Percentiles rank a stretch among this genome's conserved stretches.
These are phyloP conservation scores for Coturnix japonica DNA, from an alignment of 2,113 vertebrate species.

Conservation along the genomic window DNA sequence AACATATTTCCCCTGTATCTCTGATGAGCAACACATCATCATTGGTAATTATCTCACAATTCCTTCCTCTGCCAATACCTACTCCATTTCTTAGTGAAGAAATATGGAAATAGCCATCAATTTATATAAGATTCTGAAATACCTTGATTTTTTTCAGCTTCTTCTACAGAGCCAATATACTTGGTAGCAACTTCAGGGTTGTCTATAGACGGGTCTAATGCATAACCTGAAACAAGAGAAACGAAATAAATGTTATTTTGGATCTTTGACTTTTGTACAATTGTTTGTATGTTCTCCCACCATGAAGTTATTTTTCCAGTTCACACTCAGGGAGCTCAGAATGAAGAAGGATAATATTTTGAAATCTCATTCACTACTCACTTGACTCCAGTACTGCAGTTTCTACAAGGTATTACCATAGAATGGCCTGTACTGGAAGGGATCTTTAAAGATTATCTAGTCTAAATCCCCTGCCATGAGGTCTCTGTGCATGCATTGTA, in stretches of 20 bases:
- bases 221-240: constrained; percentile 85
- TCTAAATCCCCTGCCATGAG: not conserved
- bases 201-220: constrained; percentile 95
- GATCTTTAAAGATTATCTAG: not conserved
- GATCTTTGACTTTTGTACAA: not conserved
- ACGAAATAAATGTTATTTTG: not conserved
- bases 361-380: not conserved
- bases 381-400: not conserved
- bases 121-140: not conserved
- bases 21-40: not conserved
- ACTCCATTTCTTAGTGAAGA: not conserved
- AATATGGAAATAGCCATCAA: not conserved
- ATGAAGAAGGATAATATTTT: not conserved
- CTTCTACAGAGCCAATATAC: constrained; percentile 95
- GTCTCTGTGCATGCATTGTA: not conserved
- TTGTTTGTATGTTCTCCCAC: not conserved
- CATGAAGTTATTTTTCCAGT: not conserved
- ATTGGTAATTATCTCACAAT: not conserved
- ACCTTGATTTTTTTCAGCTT: constrained; percentile 99
- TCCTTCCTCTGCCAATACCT: not conserved
- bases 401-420: not conserved
- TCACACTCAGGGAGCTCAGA: not conserved
- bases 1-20: not conserved
- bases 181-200: constrained; percentile 81
- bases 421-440: not conserved